These are phyloP conservation scores for Xiphias gladius DNA, from an alignment of 2,113 vertebrate genomes.

Conservation along the genomic window DNA sequence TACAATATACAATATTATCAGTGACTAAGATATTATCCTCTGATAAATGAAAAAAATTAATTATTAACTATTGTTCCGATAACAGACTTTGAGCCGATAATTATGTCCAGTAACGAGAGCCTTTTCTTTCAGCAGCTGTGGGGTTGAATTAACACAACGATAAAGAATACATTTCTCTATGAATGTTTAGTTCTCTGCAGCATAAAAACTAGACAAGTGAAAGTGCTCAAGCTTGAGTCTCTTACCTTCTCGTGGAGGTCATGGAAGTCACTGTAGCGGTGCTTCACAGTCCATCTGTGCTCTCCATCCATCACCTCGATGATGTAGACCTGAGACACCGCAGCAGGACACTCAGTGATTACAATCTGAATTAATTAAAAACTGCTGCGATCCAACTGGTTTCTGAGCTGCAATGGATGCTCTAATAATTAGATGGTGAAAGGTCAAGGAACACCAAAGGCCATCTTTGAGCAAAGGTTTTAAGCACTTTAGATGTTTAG, in stretches of 20 bases:
- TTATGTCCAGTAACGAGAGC: too few species aligned
- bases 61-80: not conserved
- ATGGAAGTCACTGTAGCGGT: conserved; percentile 97
- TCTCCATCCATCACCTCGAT: conserved; percentile 92
- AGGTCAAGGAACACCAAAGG: not conserved
- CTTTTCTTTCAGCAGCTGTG: too few species aligned
- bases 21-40: not conserved
- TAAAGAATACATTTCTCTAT: too few species aligned
- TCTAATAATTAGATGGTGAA: not conserved
- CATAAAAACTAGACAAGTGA: not conserved
- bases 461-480: not conserved
- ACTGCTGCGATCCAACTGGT: not conserved
- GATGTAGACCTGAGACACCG: conserved; percentile 91
- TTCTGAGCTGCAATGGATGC: not conserved
- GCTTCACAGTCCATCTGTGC: conserved; percentile 95
- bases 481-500: too few species aligned
- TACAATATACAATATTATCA: not conserved
- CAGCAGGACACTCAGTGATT: not conserved
- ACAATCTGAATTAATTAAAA: not conserved
- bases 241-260: conserved; percentile 96
- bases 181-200: too few species aligned
- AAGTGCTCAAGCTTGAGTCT: not conserved
- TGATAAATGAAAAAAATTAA: not conserved
- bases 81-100: too few species aligned
- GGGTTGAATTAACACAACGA: too few species aligned